Evolutionary conservation across 53 echinoderm and acorn worm genomes (phyloP).

Genomic region (Pentamera pediparva): DNA sequence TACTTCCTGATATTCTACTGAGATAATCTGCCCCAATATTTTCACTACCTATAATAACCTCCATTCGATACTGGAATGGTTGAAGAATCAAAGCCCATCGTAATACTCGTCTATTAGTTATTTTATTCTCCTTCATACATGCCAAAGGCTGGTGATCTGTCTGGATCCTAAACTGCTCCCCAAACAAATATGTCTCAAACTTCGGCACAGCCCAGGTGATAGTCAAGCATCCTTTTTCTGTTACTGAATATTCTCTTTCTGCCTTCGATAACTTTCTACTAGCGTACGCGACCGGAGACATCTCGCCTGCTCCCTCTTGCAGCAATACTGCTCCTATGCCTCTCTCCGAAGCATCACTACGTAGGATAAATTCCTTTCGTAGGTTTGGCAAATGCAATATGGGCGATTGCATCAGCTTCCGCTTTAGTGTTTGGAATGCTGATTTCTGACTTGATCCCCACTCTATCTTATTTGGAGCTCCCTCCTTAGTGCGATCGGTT

Average conservation of each 20-base stretch:
- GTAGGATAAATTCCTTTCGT: not conserved
- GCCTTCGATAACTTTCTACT: conserved; percentile 20
- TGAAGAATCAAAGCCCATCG: conserved; percentile 33
- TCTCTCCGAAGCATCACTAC: conserved; percentile 29
- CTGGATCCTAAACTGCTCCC: conserved; percentile 15
- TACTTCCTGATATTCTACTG: conserved; percentile 14
- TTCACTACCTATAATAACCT: conserved; percentile 23
- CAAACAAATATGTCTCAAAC: conserved; percentile 17
- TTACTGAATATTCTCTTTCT: conserved; percentile 18
- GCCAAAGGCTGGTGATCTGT: conserved; percentile 39
- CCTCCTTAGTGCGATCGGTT: conserved; percentile 25
- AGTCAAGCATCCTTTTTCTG: conserved; percentile 38
- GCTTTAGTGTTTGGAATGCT: conserved; percentile 28
- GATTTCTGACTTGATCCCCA: not conserved
- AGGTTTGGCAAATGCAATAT: conserved; percentile 24
- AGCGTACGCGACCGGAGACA: conserved; percentile 21
- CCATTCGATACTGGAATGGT: conserved; percentile 7
- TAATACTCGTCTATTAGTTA: conserved; percentile 24
- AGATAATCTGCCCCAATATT: conserved; percentile 37
- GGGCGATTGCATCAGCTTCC: not conserved
- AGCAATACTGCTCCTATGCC: conserved; percentile 40
- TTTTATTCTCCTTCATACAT: conserved; percentile 12
- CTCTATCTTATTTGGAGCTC: not conserved
- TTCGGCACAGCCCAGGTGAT: conserved; percentile 25
- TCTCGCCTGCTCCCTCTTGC: not conserved